phyloP scores from a whole-genome alignment of 2,888 invertebrate species.

The Phyllotreta cruciferae region DNA sequence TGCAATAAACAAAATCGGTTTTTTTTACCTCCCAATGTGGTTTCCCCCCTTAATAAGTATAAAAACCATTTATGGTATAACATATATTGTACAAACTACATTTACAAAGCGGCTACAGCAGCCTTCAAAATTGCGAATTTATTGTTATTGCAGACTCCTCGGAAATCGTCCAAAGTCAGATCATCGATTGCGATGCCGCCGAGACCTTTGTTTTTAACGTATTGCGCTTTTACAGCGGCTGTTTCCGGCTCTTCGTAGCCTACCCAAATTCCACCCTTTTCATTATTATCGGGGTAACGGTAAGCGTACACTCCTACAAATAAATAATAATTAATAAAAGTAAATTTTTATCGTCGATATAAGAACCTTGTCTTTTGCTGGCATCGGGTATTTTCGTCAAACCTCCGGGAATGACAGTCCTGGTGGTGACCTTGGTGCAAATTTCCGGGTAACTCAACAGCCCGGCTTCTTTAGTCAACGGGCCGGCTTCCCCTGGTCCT shows the following conservation, averaged over 20 bases:
- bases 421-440: slow-evolving; percentile 71
- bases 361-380: slow-evolving; percentile 75
- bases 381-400: slow-evolving; percentile 77
- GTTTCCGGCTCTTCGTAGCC: slow-evolving; percentile 81
- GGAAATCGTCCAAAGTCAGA: slow-evolving; percentile 79
- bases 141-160: slow-evolving; percentile 77
- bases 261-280: slow-evolving; percentile 78
- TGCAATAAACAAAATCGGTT: too few relatives aligned
- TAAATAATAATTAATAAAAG: slow-evolving; percentile 11
- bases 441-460: slow-evolving; percentile 79
- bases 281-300: slow-evolving; percentile 69
- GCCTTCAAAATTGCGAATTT: slow-evolving; percentile 78
- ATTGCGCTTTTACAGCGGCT: slow-evolving; percentile 76
- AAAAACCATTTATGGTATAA: neutral
- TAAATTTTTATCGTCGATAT: neutral
- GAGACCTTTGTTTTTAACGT: slow-evolving; percentile 73
- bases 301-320: slow-evolving; percentile 76
- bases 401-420: slow-evolving; percentile 63
- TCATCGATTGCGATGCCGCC: slow-evolving; percentile 81
- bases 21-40: too few relatives aligned
- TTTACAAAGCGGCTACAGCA: slow-evolving; percentile 57
- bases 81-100: neutral
- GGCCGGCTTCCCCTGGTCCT: slow-evolving; percentile 74
- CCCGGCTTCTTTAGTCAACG: slow-evolving; percentile 73
- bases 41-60: too few relatives aligned